These are phyloP conservation scores for Scelioninae gen. 1 DNA, from an alignment of 2,888 invertebrate species.

Conservation along the genomic window DNA sequence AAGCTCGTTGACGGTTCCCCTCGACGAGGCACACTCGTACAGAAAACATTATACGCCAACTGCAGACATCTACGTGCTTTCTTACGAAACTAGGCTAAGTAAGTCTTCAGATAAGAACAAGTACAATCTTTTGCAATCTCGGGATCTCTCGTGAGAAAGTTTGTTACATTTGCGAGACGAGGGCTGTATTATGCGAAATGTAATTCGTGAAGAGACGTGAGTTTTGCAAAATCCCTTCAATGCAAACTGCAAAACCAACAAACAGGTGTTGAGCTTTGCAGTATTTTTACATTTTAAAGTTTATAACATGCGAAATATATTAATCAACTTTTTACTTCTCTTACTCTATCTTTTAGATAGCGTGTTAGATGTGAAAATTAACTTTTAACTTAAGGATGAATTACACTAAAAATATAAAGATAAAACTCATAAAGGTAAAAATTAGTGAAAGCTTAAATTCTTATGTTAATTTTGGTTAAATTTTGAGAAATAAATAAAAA, in stretches of 20 bases:
- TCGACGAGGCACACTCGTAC: slow-evolving; percentile 52
- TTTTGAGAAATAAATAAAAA: too few species aligned
- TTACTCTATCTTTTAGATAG: too few species aligned
- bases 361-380: too few species aligned
- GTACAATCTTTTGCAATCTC: slow-evolving; percentile 63
- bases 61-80: slow-evolving; percentile 63
- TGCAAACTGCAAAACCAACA: not conserved
- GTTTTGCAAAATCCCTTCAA: slow-evolving; percentile 8
- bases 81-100: slow-evolving; percentile 70
- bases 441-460: too few species aligned
- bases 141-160: slow-evolving; percentile 55
- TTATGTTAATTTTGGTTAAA: too few species aligned
- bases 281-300: slow-evolving; percentile 9
- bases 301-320: slow-evolving; percentile 9
- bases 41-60: slow-evolving; percentile 63
- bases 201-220: slow-evolving; percentile 8
- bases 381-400: too few species aligned
- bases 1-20: slow-evolving; percentile 66
- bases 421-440: too few species aligned
- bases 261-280: not conserved
- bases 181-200: slow-evolving; percentile 38
- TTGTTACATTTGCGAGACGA: slow-evolving; percentile 49
- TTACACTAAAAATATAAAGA: too few species aligned
- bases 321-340: not conserved
- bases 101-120: slow-evolving; percentile 65